Evolutionary conservation across 92 coral and sea anemone genomes (phyloP).

Genomic region (Nematostella vectensis): DNA sequence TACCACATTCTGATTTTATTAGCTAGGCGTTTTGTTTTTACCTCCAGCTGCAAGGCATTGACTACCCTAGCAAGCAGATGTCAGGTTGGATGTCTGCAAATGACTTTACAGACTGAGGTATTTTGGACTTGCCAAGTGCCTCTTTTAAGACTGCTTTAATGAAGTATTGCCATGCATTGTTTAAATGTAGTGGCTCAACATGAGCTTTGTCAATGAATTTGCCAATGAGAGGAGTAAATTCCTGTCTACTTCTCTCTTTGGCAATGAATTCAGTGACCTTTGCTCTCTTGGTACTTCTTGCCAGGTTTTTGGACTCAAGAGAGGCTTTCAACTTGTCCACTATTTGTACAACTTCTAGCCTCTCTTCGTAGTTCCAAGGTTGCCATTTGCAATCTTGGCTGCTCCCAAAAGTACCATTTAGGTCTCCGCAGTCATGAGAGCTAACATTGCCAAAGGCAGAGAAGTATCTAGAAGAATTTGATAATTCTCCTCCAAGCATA

Average conservation of each 20-base stretch:
- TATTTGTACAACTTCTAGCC: constrained; percentile 17
- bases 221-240: constrained; percentile 34
- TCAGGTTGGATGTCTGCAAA: constrained; percentile 23
- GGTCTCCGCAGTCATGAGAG: constrained; percentile 23
- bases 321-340: constrained; percentile 25
- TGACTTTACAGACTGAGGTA: constrained; percentile 10
- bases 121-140: constrained; percentile 26
- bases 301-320: constrained; percentile 4
- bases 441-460: constrained; percentile 36
- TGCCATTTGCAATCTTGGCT: constrained; percentile 13
- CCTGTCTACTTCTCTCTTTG: constrained; percentile 30
- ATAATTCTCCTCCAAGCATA: constrained; percentile 33
- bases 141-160: constrained; percentile 35
- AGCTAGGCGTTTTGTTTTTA: constrained; percentile 34
- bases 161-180: constrained; percentile 44
- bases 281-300: constrained; percentile 24
- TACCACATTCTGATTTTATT: constrained; percentile 37
- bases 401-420: constrained; percentile 26
- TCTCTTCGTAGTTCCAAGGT: constrained; percentile 22
- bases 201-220: constrained; percentile 25
- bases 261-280: constrained; percentile 55
- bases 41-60: background rate
- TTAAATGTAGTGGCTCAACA: constrained; percentile 32
- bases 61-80: constrained; percentile 11
- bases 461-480: constrained; percentile 32